Evolutionary conservation across 2,797 vertebrate species (phyloP), one percentile per base, ranked within the genome.

Genomic region (Gorsachius magnificus): DNA sequence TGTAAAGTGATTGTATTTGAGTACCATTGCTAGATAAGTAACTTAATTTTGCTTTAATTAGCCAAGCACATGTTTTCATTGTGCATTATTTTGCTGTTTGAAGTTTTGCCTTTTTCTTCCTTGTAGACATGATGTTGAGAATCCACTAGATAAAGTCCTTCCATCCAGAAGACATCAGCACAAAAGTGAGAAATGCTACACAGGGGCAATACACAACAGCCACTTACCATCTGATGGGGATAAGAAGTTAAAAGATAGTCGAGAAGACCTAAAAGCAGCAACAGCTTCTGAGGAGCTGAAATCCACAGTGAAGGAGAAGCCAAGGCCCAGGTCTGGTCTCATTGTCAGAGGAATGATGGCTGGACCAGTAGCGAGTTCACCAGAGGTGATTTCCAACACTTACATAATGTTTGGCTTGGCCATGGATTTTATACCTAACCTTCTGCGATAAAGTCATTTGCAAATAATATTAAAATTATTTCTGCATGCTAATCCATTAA

Each of bases 291-390:
- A 57, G 36, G 98, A 98, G 41, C 53, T 48, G 48, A 98, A 97
- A 64, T 91, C 58, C 25, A n/a, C 84, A 24, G 63, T 83, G 75
- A 93, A 86, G 46, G 99, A 99, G 79, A 98, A 93, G 51, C 94
- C 94, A 36, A 98, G 88, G 81, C 95, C 95, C 45, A 98, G 97
- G 96, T 94, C 96, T 38, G 98, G 98, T 95, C 98, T 98, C 56
- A 95, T 98, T 3, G 97, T 98, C 94, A 98, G 98, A 90, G 99
- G 98, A 86, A 98, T 99, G 98, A 98, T 99, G 98, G 88, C 98
- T 10, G 99, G 98, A 65, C 99, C 99, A 6, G 87, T 97, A 10
- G 93, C 98, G 48, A 98, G 94, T 77, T 97, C 96, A n/a, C 68
- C 97, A 33, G 99, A 99, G 99, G 99, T 99, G 97, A 90, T 95